Conservation (phyloP, 2,888 invertebrate genomes). For the Thymelicus sylvestris region DNA sequence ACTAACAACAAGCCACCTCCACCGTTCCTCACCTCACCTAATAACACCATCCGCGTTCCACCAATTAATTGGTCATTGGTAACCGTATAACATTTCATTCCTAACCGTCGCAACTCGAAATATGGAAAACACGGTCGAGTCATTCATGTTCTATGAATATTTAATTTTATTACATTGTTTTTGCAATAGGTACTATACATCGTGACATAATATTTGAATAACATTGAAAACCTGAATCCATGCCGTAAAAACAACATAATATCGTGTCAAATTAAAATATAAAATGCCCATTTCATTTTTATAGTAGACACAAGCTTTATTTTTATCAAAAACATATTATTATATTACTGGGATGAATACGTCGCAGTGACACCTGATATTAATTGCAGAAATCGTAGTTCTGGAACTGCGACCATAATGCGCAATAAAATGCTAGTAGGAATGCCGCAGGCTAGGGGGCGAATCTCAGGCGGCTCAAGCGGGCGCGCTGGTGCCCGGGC, state of each 20-base stretch:
- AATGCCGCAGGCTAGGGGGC: constrained; percentile 51
- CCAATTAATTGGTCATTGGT: too few species aligned
- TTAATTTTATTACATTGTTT: too few species aligned
- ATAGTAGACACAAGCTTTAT: too few species aligned
- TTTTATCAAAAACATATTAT: not conserved
- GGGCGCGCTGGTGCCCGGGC: not conserved
- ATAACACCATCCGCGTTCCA: not conserved
- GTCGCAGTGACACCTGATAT: constrained; percentile 33
- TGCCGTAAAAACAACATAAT: too few species aligned
- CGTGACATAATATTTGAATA: too few species aligned
- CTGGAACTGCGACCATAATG: constrained; percentile 49
- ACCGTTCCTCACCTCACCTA: not conserved
- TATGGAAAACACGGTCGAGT: not conserved
- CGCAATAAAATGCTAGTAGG: constrained; percentile 55
- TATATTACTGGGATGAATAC: constrained; percentile 1
- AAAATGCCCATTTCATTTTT: too few species aligned
- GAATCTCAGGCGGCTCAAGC: constrained; percentile 28
- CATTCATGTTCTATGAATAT: not conserved
- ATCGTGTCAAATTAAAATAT: too few species aligned
- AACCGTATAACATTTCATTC: not conserved
- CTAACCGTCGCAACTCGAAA: not conserved
- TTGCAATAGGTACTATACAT: too few species aligned
- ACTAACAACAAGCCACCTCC: too few species aligned
- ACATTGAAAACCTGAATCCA: too few species aligned
- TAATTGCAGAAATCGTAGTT: constrained; percentile 45